Percentiles rank a stretch among this genome's conserved stretches.
Conservation (phyloP, 2,113 vertebrate species). For the Lepus europaeus region DNA sequence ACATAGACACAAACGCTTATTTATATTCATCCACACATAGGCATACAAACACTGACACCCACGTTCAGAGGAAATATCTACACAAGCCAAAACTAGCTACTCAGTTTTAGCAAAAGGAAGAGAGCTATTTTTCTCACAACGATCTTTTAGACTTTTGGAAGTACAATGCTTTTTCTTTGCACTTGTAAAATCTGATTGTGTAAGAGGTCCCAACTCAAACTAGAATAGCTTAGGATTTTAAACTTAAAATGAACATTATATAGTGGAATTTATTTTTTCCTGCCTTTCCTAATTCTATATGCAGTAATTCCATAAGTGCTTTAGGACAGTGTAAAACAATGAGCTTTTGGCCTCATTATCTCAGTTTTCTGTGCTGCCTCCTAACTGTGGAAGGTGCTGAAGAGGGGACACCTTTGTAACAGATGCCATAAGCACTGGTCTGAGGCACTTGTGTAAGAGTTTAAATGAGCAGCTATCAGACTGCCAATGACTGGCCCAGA, state of each 20-base stretch:
- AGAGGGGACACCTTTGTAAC: not conserved
- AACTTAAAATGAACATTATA: conserved; percentile 24
- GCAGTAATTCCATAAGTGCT: not conserved
- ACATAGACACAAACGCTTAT: not conserved
- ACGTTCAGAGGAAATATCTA: not conserved
- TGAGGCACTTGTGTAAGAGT: not conserved
- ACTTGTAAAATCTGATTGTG: not conserved
- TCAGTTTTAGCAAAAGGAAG: conserved; percentile 1
- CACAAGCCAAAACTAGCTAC: not conserved
- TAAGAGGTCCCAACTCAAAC: not conserved
- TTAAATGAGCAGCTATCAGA: not conserved
- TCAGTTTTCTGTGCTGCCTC: not conserved
- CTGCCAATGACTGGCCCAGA: not conserved
- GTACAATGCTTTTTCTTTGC: not conserved
- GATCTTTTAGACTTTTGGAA: not conserved
- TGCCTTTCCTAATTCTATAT: not conserved
- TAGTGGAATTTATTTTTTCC: conserved; percentile 1
- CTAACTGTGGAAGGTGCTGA: not conserved
- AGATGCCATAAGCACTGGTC: not conserved
- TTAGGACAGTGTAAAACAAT: not conserved
- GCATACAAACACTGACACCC: not conserved
- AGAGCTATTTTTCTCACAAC: not conserved
- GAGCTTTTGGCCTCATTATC: not conserved
- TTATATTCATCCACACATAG: not conserved
- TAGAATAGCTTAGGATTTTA: conserved; percentile 29